Evolutionary conservation across 2,888 invertebrate genomes (phyloP).

Genomic region (Euplexia lucipara): DNA sequence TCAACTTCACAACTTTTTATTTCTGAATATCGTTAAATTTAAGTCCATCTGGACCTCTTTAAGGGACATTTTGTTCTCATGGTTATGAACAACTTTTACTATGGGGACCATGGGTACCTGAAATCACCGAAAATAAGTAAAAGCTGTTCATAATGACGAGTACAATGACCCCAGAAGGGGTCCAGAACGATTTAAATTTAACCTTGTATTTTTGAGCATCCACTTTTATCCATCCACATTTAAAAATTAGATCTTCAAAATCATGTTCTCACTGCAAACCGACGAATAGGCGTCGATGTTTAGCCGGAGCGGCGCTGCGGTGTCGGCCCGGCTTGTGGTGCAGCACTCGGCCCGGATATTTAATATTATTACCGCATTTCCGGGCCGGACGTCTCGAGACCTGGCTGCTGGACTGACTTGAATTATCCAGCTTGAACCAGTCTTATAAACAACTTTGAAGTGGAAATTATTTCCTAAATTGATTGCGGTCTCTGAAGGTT

Average conservation of each 20-base stretch:
- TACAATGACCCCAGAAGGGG: too few species aligned
- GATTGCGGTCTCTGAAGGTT: conserved; percentile 11
- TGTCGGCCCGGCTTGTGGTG: conserved; percentile 31
- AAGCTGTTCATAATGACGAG: too few species aligned
- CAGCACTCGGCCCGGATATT: conserved; percentile 61
- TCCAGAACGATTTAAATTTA: too few species aligned
- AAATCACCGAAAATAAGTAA: too few species aligned
- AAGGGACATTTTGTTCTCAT: too few species aligned
- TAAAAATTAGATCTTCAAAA: background rate
- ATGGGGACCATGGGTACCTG: too few species aligned
- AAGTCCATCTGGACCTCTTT: too few species aligned
- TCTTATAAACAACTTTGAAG: conserved; percentile 45
- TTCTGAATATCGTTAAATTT: too few species aligned
- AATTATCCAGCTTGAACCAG: conserved; percentile 29
- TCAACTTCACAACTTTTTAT: too few species aligned
- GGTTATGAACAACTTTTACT: too few species aligned
- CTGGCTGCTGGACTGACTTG: conserved; percentile 25
- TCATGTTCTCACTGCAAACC: background rate
- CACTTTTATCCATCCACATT: background rate
- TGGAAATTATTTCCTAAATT: conserved; percentile 43
- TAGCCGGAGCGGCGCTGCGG: conserved; percentile 9
- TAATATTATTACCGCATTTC: conserved; percentile 70
- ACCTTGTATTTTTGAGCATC: too few species aligned
- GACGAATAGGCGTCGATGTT: conserved; percentile 4
- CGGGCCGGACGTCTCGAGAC: conserved; percentile 61